These are phyloP conservation scores for Diprion similis DNA, from an alignment of 1,140 invertebrate genomes.

Conservation along the genomic window DNA sequence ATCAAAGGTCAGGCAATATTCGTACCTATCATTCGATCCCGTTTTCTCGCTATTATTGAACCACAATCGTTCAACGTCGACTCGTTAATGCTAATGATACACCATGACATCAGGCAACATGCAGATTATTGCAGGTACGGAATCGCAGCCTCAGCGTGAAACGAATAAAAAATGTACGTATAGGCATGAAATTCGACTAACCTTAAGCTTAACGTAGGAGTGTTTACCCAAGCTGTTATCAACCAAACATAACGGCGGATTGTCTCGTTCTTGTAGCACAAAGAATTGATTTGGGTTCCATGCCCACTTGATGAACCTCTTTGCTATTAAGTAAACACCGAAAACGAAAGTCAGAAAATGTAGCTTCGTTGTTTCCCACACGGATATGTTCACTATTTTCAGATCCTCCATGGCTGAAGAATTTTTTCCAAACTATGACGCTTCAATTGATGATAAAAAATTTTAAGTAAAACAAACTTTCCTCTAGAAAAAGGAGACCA, in stretches of 20 bases:
- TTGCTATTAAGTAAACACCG: constrained; percentile 62
- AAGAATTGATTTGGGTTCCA: constrained; percentile 63
- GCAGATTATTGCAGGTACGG: no score
- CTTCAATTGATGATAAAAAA: neutral
- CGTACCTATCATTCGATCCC: no score
- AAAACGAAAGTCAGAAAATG: constrained; percentile 61
- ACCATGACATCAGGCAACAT: no score
- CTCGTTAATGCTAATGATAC: no score
- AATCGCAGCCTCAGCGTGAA: no score
- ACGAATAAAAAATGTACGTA: no score
- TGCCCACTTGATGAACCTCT: constrained; percentile 59
- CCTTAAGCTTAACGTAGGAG: constrained; percentile 72
- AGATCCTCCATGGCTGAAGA: constrained; percentile 19
- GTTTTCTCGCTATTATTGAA: no score
- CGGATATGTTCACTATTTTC: constrained; percentile 59
- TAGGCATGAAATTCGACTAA: constrained; percentile 45
- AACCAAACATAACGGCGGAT: constrained; percentile 67
- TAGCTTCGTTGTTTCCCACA: constrained; percentile 58
- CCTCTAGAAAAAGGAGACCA: no score
- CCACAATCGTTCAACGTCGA: no score
- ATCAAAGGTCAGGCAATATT: no score
- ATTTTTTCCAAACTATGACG: neutral
- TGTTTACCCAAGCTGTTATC: constrained; percentile 68
- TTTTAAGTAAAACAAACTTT: no score
- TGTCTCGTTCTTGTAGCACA: constrained; percentile 59